A percentile compares a stretch with the other conserved stretches of the same genome.
Conservation (phyloP, 1,140 invertebrate genomes). For the Panagrolaimus sp. region DNA sequence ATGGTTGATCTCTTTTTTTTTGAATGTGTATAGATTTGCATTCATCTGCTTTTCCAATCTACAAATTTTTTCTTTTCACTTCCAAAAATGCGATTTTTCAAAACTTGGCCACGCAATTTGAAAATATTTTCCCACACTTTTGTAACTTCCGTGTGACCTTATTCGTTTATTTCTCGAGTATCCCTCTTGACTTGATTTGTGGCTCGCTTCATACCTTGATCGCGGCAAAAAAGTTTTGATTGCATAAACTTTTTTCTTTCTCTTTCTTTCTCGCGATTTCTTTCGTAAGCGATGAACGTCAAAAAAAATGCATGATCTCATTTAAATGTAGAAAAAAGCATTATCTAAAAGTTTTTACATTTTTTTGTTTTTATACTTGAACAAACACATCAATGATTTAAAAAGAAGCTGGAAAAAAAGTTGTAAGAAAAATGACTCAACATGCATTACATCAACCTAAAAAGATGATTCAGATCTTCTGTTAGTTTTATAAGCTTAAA, state of each 20-base stretch:
- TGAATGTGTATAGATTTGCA: neutral
- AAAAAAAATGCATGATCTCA: slow-evolving; percentile 1
- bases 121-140: slow-evolving; percentile 10
- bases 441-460: too few relatives aligned
- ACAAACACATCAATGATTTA: too few relatives aligned
- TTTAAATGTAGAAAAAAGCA: neutral
- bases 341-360: neutral
- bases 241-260: too few relatives aligned
- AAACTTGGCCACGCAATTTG: neutral
- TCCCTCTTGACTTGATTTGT: neutral
- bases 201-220: neutral
- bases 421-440: too few relatives aligned
- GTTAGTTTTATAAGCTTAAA: too few relatives aligned
- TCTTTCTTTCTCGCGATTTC: neutral
- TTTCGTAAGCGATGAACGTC: neutral
- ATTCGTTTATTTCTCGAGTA: slow-evolving; percentile 1
- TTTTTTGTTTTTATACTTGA: neutral
- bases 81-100: neutral
- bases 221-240: neutral
- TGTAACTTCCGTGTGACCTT: neutral
- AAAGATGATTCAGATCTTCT: too few relatives aligned
- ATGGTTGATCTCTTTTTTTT: slow-evolving; percentile 1
- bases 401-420: too few relatives aligned
- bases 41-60: neutral
- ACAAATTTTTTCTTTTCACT: slow-evolving; percentile 2